Conservation (phyloP, 2,113 vertebrate species). For the Coptodon rendalli region DNA sequence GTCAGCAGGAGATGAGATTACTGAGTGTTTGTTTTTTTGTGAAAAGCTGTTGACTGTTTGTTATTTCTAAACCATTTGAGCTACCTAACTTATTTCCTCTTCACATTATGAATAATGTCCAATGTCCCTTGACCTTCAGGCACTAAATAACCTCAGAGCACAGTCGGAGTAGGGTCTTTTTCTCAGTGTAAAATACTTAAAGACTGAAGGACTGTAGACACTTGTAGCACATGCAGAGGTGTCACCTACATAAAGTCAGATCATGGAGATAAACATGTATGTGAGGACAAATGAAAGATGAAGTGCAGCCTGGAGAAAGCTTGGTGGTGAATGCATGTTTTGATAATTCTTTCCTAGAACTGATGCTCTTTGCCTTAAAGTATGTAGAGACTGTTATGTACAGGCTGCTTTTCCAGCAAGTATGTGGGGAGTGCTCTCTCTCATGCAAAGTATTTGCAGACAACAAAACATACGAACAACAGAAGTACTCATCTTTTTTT, state of each 20-base stretch:
- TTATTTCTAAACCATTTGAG: neutral
- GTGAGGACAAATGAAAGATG: neutral
- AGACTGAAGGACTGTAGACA: neutral
- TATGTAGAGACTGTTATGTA: neutral
- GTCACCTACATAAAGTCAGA: neutral
- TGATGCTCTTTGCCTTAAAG: neutral
- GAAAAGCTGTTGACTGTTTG: neutral
- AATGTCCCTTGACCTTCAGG: neutral
- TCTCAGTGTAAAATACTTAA: neutral
- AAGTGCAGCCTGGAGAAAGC: neutral
- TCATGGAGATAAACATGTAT: neutral
- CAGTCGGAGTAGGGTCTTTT: constrained; percentile 1
- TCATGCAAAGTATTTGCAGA: neutral
- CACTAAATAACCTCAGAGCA: constrained; percentile 17
- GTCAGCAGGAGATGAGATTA: neutral
- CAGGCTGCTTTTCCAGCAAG: neutral
- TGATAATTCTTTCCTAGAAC: neutral
- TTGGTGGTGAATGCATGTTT: neutral
- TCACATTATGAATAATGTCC: neutral
- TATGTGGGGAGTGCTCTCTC: neutral
- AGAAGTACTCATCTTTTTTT: neutral
- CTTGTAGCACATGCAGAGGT: neutral
- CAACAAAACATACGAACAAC: neutral
- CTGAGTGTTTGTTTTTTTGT: neutral
- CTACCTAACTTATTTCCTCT: neutral